phyloP scores from a whole-genome alignment of 1,140 invertebrate species.

The Tribolium madens region DNA sequence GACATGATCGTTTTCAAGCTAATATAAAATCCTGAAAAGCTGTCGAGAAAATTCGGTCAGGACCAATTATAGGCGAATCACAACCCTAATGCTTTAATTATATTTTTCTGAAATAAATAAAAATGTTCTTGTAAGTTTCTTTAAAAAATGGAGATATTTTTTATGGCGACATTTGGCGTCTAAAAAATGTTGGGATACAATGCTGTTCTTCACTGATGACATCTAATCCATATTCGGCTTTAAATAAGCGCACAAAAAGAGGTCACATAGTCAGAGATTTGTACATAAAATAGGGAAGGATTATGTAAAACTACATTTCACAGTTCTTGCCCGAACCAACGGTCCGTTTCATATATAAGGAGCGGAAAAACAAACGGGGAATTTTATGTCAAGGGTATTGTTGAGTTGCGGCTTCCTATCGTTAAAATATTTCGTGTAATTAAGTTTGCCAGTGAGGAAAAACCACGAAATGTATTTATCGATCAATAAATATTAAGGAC shows the following conservation, averaged over 20 bases:
- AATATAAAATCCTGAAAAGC: neutral
- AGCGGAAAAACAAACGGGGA: neutral
- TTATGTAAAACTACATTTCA: slow-evolving; percentile 30
- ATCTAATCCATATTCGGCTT: slow-evolving; percentile 1
- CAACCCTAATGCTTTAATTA: neutral
- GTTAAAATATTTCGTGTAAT: neutral
- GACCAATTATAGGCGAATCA: neutral
- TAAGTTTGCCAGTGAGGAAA: neutral
- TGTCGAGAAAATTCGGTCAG: neutral
- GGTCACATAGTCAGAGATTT: slow-evolving; percentile 1
- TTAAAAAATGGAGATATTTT: slow-evolving; percentile 1
- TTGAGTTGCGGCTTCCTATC: neutral
- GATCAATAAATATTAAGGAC: slow-evolving; percentile 24
- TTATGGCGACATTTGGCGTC: neutral
- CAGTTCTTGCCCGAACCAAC: slow-evolving; percentile 6
- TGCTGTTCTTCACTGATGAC: neutral
- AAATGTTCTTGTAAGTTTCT: neutral
- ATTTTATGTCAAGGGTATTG: neutral
- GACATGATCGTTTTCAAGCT: neutral
- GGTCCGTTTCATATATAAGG: neutral
- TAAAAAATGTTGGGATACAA: slow-evolving; percentile 12
- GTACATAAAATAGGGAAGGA: slow-evolving; percentile 12
- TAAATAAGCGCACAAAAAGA: neutral
- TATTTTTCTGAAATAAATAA: neutral
- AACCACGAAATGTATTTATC: neutral